Evolutionary conservation across 2,888 invertebrate genomes (phyloP).

Genomic region (Sinotaia quadrata): DNA sequence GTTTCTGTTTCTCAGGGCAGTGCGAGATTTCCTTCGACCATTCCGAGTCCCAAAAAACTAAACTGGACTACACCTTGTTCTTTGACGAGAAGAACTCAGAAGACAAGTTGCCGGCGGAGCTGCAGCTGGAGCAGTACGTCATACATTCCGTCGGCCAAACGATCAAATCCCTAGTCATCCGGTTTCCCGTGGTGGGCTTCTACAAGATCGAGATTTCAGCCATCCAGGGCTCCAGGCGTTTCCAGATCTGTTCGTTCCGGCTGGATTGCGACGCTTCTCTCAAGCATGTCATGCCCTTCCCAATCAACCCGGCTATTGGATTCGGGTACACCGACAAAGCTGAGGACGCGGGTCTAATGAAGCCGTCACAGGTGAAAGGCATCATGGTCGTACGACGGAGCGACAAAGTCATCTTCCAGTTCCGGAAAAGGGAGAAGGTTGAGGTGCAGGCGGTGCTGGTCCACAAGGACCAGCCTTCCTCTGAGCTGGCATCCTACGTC

Average conservation of each 20-base stretch:
- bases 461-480: slow-evolving; percentile 30
- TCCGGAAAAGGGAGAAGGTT: slow-evolving; percentile 35
- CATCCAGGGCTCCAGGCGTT: slow-evolving; percentile 30
- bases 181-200: slow-evolving; percentile 51
- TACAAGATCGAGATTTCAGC: slow-evolving; percentile 58
- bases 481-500: slow-evolving; percentile 25
- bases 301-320: slow-evolving; percentile 52
- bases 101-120: slow-evolving; percentile 7
- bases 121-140: slow-evolving; percentile 28
- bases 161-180: slow-evolving; percentile 27
- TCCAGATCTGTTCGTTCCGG: slow-evolving; percentile 53
- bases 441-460: slow-evolving; percentile 37
- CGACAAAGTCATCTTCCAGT: slow-evolving; percentile 43
- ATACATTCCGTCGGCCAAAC: slow-evolving; percentile 13
- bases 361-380: slow-evolving; percentile 44
- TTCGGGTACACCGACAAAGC: slow-evolving; percentile 49
- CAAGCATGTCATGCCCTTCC: slow-evolving; percentile 44
- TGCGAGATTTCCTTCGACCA: slow-evolving; percentile 26
- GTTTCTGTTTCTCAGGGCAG: neutral
- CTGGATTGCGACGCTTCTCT: slow-evolving; percentile 49
- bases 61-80: slow-evolving; percentile 25
- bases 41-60: slow-evolving; percentile 4
- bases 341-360: slow-evolving; percentile 50
- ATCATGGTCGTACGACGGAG: slow-evolving; percentile 25
- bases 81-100: slow-evolving; percentile 18